Percentiles rank a stretch among this genome's conserved stretches.
Evolutionary conservation across 2,113 vertebrate species (phyloP).

Genomic region (Corydoras maculifer): DNA sequence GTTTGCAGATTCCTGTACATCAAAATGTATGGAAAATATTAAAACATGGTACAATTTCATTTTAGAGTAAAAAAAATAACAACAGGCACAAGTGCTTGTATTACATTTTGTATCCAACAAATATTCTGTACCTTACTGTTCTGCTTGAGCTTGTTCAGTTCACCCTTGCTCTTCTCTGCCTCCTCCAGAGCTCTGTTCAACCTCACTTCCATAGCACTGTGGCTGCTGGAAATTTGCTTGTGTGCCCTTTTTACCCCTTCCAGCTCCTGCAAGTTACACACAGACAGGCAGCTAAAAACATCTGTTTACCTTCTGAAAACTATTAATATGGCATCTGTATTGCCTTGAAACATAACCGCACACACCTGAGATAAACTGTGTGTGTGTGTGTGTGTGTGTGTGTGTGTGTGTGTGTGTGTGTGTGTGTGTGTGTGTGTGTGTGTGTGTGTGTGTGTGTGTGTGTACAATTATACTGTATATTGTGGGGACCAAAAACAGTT

Average conservation of each 20-base stretch:
- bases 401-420: too few relatives aligned
- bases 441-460: too few relatives aligned
- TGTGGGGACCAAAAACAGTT: too few relatives aligned
- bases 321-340: too few relatives aligned
- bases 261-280: conserved; percentile 69
- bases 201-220: conserved; percentile 75
- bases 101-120: background rate
- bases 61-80: too few relatives aligned
- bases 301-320: background rate
- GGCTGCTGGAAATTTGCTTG: conserved; percentile 72
- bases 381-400: too few relatives aligned
- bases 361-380: background rate
- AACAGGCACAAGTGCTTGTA: too few relatives aligned
- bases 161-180: conserved; percentile 72
- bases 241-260: conserved; percentile 71
- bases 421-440: too few relatives aligned
- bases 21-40: too few relatives aligned
- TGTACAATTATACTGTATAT: too few relatives aligned
- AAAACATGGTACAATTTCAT: too few relatives aligned
- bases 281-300: background rate
- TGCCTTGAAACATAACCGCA: background rate
- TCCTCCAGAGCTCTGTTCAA: conserved; percentile 89
- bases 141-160: conserved; percentile 79
- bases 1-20: conserved; percentile 69
- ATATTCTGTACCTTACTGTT: conserved; percentile 71